phyloP scores from a whole-genome alignment of 92 coral and sea anemone genomes.

The Zoanthus sociatus region DNA sequence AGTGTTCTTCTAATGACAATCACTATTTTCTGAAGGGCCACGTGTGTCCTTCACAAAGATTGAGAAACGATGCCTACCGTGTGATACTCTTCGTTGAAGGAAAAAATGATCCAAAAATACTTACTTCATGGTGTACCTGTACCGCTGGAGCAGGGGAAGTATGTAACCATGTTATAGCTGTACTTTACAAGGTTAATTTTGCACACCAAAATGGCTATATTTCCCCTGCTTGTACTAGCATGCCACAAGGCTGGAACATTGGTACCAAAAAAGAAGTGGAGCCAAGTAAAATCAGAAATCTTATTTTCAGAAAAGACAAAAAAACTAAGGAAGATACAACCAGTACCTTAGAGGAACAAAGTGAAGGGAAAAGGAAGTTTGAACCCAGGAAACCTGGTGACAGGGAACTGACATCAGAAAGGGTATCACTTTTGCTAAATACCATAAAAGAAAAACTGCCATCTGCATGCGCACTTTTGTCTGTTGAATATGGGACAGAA shows the following conservation, averaged over 20 bases:
- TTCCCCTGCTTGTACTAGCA: conserved; percentile 46
- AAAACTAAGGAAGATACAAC: conserved; percentile 28
- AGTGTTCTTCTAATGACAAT: not conserved
- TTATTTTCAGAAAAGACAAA: conserved; percentile 48
- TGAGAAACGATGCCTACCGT: conserved; percentile 58
- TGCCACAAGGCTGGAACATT: conserved; percentile 52
- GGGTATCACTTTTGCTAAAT: conserved; percentile 44
- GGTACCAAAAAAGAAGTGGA: conserved; percentile 50
- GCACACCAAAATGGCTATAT: conserved; percentile 45
- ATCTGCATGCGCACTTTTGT: conserved; percentile 46
- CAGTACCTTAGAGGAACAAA: not conserved
- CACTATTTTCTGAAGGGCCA: conserved; percentile 14
- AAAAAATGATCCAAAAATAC: conserved; percentile 47
- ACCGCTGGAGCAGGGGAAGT: conserved; percentile 70
- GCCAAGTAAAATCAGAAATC: conserved; percentile 35
- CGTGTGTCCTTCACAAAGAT: conserved; percentile 64
- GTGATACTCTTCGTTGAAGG: conserved; percentile 56
- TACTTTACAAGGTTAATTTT: conserved; percentile 64
- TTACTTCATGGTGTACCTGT: conserved; percentile 80
- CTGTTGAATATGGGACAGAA: conserved; percentile 47
- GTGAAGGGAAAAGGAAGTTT: conserved; percentile 22
- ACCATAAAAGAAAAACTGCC: conserved; percentile 41
- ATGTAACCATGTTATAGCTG: conserved; percentile 67
- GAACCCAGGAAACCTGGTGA: conserved; percentile 50
- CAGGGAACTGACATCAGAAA: conserved; percentile 41